Conservation (phyloP, 2,113 vertebrate species). For the Megaceryle maxima region DNA sequence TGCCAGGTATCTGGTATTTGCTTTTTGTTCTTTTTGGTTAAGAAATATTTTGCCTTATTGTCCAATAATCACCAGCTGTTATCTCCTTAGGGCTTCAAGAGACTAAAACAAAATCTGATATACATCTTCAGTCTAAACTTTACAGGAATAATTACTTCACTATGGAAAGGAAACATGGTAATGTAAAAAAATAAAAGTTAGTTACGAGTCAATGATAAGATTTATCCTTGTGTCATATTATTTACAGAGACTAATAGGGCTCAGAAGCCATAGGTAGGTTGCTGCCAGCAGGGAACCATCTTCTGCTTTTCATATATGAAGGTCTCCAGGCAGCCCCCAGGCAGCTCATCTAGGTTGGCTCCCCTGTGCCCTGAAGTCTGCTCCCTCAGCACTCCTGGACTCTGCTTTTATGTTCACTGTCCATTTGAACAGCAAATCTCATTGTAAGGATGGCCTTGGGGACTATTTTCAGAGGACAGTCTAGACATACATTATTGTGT, state of each 20-base stretch:
- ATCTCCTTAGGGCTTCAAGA: not conserved
- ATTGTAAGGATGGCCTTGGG: constrained; percentile 17
- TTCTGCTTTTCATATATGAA: not conserved
- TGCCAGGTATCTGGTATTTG: not conserved
- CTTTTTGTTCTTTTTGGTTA: not conserved
- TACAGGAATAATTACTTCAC: not conserved
- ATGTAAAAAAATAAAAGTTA: not conserved
- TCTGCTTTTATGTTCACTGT: not conserved
- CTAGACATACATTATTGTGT: constrained; percentile 28
- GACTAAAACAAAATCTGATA: not conserved
- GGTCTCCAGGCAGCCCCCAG: not conserved
- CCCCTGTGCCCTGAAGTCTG: not conserved
- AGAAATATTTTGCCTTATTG: not conserved
- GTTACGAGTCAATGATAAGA: not conserved
- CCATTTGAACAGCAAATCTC: constrained; percentile 28
- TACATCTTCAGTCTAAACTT: not conserved
- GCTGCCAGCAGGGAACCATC: not conserved
- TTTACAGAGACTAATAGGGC: not conserved
- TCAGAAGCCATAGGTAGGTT: not conserved
- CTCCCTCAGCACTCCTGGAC: not conserved
- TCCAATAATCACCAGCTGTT: not conserved
- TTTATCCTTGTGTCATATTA: not conserved
- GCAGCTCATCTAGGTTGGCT: not conserved
- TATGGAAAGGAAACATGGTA: not conserved
- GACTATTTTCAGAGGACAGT: constrained; percentile 24